A percentile compares a stretch with the other conserved stretches of the same genome.
Evolutionary conservation across 1,140 invertebrate species (phyloP).

Genomic region (Platorchestia sp.): DNA sequence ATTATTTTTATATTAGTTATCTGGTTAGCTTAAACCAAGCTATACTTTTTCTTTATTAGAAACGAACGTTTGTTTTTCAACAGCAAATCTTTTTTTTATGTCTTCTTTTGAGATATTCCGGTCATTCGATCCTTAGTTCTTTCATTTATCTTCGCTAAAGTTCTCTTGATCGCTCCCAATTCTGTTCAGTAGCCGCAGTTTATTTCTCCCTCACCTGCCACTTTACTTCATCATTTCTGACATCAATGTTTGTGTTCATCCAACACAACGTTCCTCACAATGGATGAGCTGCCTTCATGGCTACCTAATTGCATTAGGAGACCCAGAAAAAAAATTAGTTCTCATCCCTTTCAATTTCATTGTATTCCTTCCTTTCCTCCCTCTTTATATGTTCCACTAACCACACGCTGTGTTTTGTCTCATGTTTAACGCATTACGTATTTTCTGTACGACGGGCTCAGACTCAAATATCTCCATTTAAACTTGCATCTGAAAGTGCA

Average conservation of each 20-base stretch:
- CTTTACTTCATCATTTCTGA: too few species aligned
- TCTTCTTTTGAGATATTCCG: background rate
- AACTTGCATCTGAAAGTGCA: background rate
- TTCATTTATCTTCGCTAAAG: background rate
- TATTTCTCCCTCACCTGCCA: too few species aligned
- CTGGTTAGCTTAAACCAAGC: background rate
- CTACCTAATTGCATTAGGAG: background rate
- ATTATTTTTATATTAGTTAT: background rate
- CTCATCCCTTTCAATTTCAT: background rate
- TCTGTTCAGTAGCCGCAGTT: background rate
- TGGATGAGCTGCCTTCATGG: background rate
- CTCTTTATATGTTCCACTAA: background rate
- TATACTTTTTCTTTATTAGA: background rate
- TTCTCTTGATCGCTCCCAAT: background rate
- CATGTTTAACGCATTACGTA: background rate
- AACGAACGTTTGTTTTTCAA: background rate
- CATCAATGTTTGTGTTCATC: background rate
- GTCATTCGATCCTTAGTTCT: background rate
- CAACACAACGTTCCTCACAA: background rate
- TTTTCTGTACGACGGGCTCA: background rate
- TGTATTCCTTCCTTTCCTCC: background rate
- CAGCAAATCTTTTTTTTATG: background rate
- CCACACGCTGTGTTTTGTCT: background rate
- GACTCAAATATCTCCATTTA: background rate
- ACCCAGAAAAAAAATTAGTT: background rate